Base-by-base conservation (phyloP, 1,140 invertebrate species). In the Neodiprion pinetum region DNA sequence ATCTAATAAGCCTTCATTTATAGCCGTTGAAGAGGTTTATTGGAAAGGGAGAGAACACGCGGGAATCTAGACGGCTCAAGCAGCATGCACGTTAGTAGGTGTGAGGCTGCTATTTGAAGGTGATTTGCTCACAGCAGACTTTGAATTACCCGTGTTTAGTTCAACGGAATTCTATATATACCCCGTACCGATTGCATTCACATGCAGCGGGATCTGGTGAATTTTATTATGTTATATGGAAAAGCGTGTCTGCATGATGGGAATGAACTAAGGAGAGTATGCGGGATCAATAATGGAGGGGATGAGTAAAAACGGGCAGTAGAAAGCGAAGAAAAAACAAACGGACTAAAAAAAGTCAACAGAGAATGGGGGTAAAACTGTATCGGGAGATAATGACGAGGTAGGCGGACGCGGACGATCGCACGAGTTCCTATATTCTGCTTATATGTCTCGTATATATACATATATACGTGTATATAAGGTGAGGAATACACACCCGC, bases 311-410 rank as follows among this genome's bases (percentile, higher is more conserved):
- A 65, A 79, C 77, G 77, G 81, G 77, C 75, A 83, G 77, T 77
- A 80, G 80, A 79, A 78, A 69, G 78, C 76, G 74, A 76, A 70
- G 77, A 74, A 72, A 67, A 65, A 75, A 73, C 47, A 74, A 78
- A 74, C 73, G 50, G 70, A 65, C 48, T 66, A 70, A 81, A 79
- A 61, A 61, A 61, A 61, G 28, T 5, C 28, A 40, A 40, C 28
- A 40, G 28, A 40, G 28, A 40, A 80, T 77, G 76, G 75, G 74
- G 74, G 72, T 74, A 76, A 81, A 82, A 83, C 80, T 83, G 81
- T 81, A 84, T 83, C 82, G 80, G 76, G 75, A 79, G 78, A 82
- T 85, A 85, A 84, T 85, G 78, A 85, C 70, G 79, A 83, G 82
- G 78, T 83, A 78, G 81, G 72, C 70, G 70, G 72, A 77, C 72